Evolutionary conservation across 2,888 invertebrate genomes (phyloP).

Genomic region (Sepioteuthis lessoniana): DNA sequence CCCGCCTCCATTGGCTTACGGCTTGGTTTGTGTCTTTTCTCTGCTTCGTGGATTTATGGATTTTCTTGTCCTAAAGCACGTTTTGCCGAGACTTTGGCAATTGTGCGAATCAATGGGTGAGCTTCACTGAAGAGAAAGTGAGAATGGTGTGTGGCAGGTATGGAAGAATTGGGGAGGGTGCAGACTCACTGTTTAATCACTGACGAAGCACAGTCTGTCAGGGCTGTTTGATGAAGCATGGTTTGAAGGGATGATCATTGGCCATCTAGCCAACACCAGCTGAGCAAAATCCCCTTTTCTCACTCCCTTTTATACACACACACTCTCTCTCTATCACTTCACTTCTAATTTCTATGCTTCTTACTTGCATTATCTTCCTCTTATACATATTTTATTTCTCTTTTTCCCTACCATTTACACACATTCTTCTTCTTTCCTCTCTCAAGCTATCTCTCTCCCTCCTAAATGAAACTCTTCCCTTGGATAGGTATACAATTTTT

Average conservation of each 20-base stretch:
- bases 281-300: not conserved
- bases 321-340: not conserved
- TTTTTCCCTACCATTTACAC: not conserved
- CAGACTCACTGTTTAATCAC: constrained; percentile 50
- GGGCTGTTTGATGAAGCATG: constrained; percentile 51
- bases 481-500: too few species aligned
- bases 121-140: not conserved
- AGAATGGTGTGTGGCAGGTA: not conserved
- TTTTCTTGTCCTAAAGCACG: constrained; percentile 51
- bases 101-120: constrained; percentile 51
- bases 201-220: constrained; percentile 51
- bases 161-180: not conserved
- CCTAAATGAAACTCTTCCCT: too few species aligned
- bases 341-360: not conserved
- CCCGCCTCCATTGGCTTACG: constrained; percentile 36
- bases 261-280: constrained; percentile 48
- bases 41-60: constrained; percentile 54
- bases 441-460: too few species aligned
- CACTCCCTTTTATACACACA: too few species aligned
- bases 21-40: constrained; percentile 53
- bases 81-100: constrained; percentile 49
- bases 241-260: constrained; percentile 51
- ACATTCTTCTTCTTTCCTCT: not conserved
- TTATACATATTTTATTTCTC: not conserved
- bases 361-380: not conserved